A percentile compares a stretch with the other conserved stretches of the same genome.
These are phyloP conservation scores for Drosophila micromelanica DNA, from an alignment of 1,140 invertebrate genomes.

Conservation along the genomic window DNA sequence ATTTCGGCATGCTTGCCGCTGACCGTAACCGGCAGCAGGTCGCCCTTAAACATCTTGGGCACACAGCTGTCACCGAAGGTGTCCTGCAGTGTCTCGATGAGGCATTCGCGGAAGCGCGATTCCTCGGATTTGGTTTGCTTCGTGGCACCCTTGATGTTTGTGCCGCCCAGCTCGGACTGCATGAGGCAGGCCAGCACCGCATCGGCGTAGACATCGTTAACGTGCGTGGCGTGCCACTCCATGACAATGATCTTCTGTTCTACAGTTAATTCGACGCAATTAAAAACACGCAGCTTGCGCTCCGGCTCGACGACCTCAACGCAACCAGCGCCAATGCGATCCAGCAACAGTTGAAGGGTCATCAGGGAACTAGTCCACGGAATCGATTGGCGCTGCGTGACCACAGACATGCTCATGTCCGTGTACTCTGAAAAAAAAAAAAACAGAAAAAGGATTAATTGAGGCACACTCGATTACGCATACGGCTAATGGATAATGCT, in stretches of 20 bases:
- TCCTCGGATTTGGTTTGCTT: constrained; percentile 89
- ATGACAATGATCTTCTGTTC: constrained; percentile 93
- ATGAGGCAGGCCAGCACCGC: constrained; percentile 94
- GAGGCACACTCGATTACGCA: background rate
- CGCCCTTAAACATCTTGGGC: constrained; percentile 97
- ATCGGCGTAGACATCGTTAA: constrained; percentile 99
- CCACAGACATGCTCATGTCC: constrained; percentile 96
- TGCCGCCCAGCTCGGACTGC: constrained; percentile 89
- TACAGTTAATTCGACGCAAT: constrained; percentile 92
- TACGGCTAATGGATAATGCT: constrained; percentile 68
- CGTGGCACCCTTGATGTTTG: constrained; percentile 86
- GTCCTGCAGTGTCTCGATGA: constrained; percentile 96
- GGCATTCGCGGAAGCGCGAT: constrained; percentile 96
- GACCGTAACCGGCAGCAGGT: constrained; percentile 93
- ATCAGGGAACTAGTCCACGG: constrained; percentile 92
- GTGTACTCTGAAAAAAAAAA: constrained; percentile 91
- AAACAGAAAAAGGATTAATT: no score
- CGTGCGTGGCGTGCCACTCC: constrained; percentile 97
- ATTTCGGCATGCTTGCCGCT: constrained; percentile 94
- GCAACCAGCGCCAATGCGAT: constrained; percentile 91
- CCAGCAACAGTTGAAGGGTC: constrained; percentile 92
- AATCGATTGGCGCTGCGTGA: constrained; percentile 95
- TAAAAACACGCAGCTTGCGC: constrained; percentile 90
- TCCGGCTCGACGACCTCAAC: constrained; percentile 90
- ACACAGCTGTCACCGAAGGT: constrained; percentile 98